phyloP scores from a whole-genome alignment of 92 coral and sea anemone genomes.

The Blastomussa wellsi region DNA sequence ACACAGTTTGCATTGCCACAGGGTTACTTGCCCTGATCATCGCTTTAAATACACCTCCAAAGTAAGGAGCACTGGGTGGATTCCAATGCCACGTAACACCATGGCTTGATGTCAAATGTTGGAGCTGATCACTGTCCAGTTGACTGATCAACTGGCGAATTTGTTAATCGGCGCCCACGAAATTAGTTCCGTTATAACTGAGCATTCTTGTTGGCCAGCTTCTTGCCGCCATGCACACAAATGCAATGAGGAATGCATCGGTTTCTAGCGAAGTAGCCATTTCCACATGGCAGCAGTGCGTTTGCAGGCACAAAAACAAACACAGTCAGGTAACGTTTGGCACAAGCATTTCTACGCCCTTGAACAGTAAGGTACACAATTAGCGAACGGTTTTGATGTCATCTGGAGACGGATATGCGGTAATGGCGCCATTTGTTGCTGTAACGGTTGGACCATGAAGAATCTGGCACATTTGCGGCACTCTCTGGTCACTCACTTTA shows the following conservation, averaged over 20 bases:
- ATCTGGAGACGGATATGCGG: constrained; percentile 52
- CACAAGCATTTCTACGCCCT: constrained; percentile 52
- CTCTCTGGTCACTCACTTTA: constrained; percentile 21
- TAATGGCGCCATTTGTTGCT: constrained; percentile 58
- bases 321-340: constrained; percentile 63
- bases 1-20: too few species aligned
- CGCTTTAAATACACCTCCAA: constrained; percentile 61
- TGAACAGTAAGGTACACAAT: constrained; percentile 42
- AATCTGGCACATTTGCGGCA: constrained; percentile 34
- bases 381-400: constrained; percentile 50
- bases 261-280: constrained; percentile 63
- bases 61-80: constrained; percentile 62
- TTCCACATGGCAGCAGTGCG: constrained; percentile 59
- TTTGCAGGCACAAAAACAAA: constrained; percentile 61
- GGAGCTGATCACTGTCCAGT: constrained; percentile 47
- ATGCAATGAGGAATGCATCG: constrained; percentile 57
- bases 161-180: constrained; percentile 63
- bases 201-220: constrained; percentile 54
- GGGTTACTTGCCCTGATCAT: constrained; percentile 66
- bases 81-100: constrained; percentile 62
- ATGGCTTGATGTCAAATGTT: constrained; percentile 54
- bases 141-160: constrained; percentile 48
- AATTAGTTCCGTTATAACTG: constrained; percentile 66
- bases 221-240: constrained; percentile 61
- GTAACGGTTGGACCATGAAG: constrained; percentile 32